Evolutionary conservation across 2,797 vertebrate species (phyloP).

Genomic region (Gymnopithys bicolor): DNA sequence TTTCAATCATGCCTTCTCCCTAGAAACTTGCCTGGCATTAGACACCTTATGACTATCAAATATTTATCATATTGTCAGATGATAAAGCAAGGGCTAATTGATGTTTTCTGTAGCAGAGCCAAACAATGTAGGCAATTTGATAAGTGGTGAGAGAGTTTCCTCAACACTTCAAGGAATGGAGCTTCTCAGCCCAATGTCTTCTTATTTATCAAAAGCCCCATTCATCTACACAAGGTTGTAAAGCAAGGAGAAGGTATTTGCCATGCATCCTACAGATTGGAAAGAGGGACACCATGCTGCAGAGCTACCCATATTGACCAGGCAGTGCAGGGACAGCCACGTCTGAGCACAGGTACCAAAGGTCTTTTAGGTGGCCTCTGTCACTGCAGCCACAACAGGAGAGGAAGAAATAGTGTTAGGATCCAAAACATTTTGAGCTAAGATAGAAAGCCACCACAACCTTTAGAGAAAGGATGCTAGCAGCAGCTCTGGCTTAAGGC

Average conservation of each 20-base stretch:
- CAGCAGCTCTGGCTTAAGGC: neutral
- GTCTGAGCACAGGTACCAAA: neutral
- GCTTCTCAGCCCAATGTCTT: neutral
- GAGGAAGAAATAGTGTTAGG: neutral
- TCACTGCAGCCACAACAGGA: neutral
- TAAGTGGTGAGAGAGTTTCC: neutral
- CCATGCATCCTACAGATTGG: neutral
- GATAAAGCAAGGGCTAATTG: neutral
- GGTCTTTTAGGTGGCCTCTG: neutral
- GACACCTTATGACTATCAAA: neutral
- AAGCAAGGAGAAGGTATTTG: neutral
- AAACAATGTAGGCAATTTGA: neutral
- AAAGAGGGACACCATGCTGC: rapidly evolving
- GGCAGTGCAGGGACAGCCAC: neutral
- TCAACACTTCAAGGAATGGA: neutral
- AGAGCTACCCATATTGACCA: neutral
- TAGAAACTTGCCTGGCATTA: neutral
- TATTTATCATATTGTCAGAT: neutral
- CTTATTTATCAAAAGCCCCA: neutral
- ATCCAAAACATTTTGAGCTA: neutral
- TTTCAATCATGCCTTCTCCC: neutral
- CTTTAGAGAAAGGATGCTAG: neutral
- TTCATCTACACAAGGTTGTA: neutral
- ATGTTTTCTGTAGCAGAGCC: neutral
- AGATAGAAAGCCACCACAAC: neutral